Evolutionary conservation across 2,888 invertebrate species (phyloP), one percentile per base, ranked within the genome.

Genomic region (Trissoscelio sp.): DNA sequence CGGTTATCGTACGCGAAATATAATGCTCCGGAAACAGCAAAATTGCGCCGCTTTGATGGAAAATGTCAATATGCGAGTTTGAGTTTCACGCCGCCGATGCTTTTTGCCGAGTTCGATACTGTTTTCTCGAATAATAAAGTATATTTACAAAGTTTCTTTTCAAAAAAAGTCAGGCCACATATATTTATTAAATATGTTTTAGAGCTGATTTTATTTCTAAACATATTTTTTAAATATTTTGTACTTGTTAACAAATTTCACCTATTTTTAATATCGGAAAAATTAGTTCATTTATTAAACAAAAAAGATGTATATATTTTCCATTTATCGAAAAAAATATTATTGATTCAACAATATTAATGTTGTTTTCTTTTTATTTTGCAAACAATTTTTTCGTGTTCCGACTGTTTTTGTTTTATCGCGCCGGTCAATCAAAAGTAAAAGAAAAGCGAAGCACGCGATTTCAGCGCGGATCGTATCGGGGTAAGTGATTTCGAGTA

Each of bases 401-500:
- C 31, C 14, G 12, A 31, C 37, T 58, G 46, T 48, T 70, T 48
- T 73, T 57, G 39, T 60, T 60, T 62, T 73, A 73, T 73, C 73
- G 20, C 18, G 34, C 0, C 34, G 34, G 53, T 51, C 51, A 62
- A 73, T 73, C 73, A 39, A 73, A 73, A 73, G 46, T 73, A 39
- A 62, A 53, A 37, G 34, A 73, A 53, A 60, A 62, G 58, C 34
- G 14, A 16, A 58, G 51, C 73, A 73, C 62, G 73, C 73, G 48
- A 73, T 73, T 73, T 73, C 73, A 73, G 14, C 48, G 37, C 53
- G 60, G 62, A 62, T 73, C 48, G 44, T 73, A 73, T 73, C 73
- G 16, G 22, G 12, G 14, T 62, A 73, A 73, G 62, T 62, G 73
- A 62, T 62, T 53, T 62, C 53, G 18, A 44, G 73, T 62, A 72